Evolutionary conservation across 2,113 vertebrate species (phyloP).

Genomic region (Pedionomus torquatus): DNA sequence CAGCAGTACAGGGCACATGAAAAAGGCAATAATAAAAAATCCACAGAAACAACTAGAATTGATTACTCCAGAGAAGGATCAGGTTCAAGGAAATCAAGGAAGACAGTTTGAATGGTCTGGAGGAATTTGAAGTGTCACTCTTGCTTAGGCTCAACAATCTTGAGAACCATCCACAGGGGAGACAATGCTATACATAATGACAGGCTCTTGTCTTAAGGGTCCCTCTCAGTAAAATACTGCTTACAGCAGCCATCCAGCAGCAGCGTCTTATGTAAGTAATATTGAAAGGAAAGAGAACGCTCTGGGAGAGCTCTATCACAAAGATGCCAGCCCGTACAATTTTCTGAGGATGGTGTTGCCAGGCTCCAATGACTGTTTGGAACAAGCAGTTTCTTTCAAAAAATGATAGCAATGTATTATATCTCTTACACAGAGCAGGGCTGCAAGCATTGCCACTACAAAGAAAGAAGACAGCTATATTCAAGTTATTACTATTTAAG

Average conservation of each 20-base stretch:
- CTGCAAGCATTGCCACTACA: not conserved
- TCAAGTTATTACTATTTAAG: not conserved
- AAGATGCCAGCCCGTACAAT: conserved; percentile 46
- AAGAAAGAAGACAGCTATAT: not conserved
- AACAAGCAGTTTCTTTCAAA: conserved; percentile 46
- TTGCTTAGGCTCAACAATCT: conserved; percentile 66
- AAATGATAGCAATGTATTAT: not conserved
- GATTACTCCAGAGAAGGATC: conserved; percentile 68
- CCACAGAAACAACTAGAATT: conserved; percentile 61
- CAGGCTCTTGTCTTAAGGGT: conserved; percentile 61
- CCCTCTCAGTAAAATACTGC: conserved; percentile 61
- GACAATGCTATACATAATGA: conserved; percentile 48
- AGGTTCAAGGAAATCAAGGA: conserved; percentile 70
- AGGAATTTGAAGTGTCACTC: conserved; percentile 72
- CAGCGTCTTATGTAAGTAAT: conserved; percentile 55
- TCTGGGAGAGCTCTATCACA: conserved; percentile 52
- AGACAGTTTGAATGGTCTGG: conserved; percentile 69
- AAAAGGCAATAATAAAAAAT: conserved; percentile 63
- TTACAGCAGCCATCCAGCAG: conserved; percentile 63
- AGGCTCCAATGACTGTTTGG: conserved; percentile 30
- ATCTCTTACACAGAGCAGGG: not conserved
- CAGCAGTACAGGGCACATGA: not conserved
- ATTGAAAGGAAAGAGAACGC: conserved; percentile 54
- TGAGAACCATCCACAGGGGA: conserved; percentile 49
- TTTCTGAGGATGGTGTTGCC: conserved; percentile 39